Evolutionary conservation across 2,797 vertebrate genomes (phyloP).

Genomic region (Hipposideros larvatus): DNA sequence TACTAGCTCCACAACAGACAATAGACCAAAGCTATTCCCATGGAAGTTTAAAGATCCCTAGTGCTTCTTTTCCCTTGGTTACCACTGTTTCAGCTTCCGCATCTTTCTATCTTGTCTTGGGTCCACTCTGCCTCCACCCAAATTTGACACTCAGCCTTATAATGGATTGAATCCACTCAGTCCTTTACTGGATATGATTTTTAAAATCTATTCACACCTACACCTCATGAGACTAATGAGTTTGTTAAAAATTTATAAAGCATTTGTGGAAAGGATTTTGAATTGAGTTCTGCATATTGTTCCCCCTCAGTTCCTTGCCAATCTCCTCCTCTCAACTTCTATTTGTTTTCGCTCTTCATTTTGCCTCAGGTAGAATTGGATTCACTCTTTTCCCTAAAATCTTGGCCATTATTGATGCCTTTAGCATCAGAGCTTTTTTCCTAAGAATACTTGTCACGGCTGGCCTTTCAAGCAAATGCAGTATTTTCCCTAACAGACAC

Average conservation of each 20-base stretch:
- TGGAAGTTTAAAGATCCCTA: not conserved
- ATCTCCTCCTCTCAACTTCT: not conserved
- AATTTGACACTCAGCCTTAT: not conserved
- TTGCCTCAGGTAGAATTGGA: not conserved
- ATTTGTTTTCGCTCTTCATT: not conserved
- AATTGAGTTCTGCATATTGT: not conserved
- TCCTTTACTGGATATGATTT: not conserved
- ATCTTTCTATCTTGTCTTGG: not conserved
- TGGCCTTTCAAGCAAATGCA: not conserved
- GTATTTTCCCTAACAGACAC: not conserved
- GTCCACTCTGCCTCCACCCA: not conserved
- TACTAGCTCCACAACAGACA: not conserved
- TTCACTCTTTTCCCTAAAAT: slow-evolving; percentile 17
- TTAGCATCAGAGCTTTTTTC: not conserved
- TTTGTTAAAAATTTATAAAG: not conserved
- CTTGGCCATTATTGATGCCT: not conserved
- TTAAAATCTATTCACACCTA: not conserved
- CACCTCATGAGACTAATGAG: not conserved
- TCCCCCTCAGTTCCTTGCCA: not conserved
- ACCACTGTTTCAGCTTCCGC: not conserved
- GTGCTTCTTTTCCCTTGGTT: not conserved
- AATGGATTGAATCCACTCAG: not conserved
- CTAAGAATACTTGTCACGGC: not conserved
- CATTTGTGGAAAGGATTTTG: not conserved
- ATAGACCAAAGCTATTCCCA: not conserved